phyloP scores from a whole-genome alignment of 92 coral and sea anemone species.

The Siderastrea radians region DNA sequence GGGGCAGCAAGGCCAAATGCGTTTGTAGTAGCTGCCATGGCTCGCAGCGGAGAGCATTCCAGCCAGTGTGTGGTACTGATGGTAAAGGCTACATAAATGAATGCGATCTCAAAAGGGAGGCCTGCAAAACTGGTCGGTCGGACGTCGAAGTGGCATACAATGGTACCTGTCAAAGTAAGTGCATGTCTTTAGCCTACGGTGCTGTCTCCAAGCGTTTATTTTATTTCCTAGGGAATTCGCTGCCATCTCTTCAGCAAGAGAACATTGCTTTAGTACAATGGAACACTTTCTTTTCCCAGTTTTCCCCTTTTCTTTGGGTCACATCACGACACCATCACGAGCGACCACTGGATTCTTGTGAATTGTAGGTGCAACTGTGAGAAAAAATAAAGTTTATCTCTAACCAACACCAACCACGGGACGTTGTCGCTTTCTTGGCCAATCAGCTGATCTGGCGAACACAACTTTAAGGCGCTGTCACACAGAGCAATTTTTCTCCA shows the following conservation, averaged over 20 bases:
- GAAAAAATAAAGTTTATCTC: neutral
- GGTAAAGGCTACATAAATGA: neutral
- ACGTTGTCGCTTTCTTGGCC: neutral
- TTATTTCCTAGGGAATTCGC: no score
- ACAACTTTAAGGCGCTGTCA: no score
- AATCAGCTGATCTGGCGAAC: neutral
- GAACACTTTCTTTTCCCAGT: no score
- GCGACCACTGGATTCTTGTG: neutral
- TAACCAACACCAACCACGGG: neutral
- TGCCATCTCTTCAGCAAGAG: no score
- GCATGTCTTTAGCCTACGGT: no score
- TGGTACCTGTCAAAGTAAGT: slow-evolving; percentile 50
- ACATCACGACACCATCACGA: neutral
- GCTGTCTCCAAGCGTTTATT: no score
- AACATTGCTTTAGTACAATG: no score
- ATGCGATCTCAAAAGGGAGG: slow-evolving; percentile 16
- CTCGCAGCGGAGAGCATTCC: neutral
- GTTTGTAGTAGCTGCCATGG: slow-evolving; percentile 3
- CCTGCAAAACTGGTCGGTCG: neutral
- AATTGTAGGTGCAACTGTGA: no score
- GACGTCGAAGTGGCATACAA: slow-evolving; percentile 22
- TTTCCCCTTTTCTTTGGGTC: no score
- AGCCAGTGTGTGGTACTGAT: slow-evolving; percentile 28
- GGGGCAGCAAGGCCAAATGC: slow-evolving; percentile 16
- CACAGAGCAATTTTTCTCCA: no score